phyloP scores from a whole-genome alignment of 2,888 invertebrate species.

The Microctonus brassicae region DNA sequence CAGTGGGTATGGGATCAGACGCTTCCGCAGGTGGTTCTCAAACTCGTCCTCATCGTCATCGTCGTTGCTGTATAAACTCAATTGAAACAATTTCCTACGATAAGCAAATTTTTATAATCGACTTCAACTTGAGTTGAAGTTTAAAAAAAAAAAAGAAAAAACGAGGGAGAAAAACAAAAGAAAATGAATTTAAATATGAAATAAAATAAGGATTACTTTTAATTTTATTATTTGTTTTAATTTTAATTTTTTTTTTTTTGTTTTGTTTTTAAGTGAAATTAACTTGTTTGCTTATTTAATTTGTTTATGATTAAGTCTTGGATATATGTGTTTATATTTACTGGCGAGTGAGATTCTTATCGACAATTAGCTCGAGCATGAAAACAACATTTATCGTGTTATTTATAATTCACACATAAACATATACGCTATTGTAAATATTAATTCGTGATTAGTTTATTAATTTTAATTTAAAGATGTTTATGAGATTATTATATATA shows the following conservation, averaged over 20 bases:
- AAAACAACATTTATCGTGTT: constrained; percentile 12
- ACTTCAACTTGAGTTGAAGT: background rate
- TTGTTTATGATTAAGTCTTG: background rate
- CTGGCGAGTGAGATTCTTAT: constrained; percentile 8
- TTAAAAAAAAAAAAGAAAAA: background rate
- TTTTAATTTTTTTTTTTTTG: background rate
- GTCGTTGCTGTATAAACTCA: constrained; percentile 15
- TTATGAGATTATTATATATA: too few relatives aligned
- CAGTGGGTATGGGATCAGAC: constrained; percentile 42
- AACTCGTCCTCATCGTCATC: constrained; percentile 35
- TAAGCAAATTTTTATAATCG: constrained; percentile 27
- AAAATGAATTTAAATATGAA: too few relatives aligned
- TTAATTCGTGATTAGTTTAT: too few relatives aligned
- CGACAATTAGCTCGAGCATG: constrained; percentile 18
- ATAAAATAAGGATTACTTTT: background rate
- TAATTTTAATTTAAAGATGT: too few relatives aligned
- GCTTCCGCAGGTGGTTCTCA: constrained; percentile 50
- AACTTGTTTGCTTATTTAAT: background rate
- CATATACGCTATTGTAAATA: too few relatives aligned
- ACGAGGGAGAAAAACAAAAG: too few relatives aligned
- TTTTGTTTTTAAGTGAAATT: background rate
- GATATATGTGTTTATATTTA: background rate
- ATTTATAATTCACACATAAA: background rate
- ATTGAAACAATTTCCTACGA: constrained; percentile 26
- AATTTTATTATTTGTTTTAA: background rate